Evolutionary conservation across 1,140 invertebrate genomes (phyloP).

Genomic region (Leptinotarsa defecta): DNA sequence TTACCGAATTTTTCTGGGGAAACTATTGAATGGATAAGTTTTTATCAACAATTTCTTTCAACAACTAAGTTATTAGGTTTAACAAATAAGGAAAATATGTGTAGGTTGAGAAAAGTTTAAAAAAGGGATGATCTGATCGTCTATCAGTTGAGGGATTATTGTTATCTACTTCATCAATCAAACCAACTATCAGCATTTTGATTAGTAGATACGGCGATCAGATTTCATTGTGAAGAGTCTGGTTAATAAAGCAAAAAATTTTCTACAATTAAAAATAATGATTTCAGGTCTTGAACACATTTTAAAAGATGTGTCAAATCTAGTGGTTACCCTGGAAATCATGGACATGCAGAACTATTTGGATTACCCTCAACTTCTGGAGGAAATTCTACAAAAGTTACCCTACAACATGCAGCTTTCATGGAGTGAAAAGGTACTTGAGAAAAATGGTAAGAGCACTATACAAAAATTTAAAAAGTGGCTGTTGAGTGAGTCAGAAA

Average conservation of each 20-base stretch:
- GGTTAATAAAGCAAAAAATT: background rate
- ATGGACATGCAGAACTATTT: background rate
- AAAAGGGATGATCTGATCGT: background rate
- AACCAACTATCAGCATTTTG: background rate
- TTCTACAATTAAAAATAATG: background rate
- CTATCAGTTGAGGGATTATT: background rate
- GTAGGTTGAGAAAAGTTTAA: background rate
- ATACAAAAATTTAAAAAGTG: background rate
- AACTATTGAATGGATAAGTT: background rate
- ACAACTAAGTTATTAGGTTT: background rate
- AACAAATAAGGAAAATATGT: background rate
- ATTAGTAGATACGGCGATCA: background rate
- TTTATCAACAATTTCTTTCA: slow-evolving; percentile 1
- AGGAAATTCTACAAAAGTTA: background rate
- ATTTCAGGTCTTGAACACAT: background rate
- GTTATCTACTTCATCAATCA: background rate
- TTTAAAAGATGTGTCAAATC: background rate
- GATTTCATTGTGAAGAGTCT: background rate
- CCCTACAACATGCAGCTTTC: background rate
- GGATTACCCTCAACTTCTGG: background rate
- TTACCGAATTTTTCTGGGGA: background rate
- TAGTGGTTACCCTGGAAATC: background rate
- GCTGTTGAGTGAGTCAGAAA: background rate
- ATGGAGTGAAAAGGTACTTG: background rate
- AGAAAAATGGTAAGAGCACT: background rate